These are phyloP conservation scores for Gerris buenoi DNA, from an alignment of 1,140 invertebrate genomes.

Conservation along the genomic window DNA sequence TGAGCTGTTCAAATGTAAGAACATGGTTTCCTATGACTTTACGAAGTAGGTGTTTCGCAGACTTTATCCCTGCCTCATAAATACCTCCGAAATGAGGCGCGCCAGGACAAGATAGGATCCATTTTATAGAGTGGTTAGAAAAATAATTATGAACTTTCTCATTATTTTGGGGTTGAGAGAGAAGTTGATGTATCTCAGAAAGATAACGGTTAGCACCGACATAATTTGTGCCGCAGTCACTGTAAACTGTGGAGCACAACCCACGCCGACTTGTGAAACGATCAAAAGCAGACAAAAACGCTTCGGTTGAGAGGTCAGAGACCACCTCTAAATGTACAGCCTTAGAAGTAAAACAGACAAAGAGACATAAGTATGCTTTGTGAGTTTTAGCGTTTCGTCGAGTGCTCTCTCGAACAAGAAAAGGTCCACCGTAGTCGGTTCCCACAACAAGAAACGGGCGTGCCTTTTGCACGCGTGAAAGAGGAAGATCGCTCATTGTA, in stretches of 20 bases:
- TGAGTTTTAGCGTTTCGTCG: constrained; percentile 9
- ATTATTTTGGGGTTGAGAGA: no score
- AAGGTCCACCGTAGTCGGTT: not conserved
- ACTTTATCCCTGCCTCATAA: no score
- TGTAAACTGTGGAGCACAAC: constrained; percentile 17
- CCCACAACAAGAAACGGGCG: constrained; percentile 17
- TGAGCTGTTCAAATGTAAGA: no score
- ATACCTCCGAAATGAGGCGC: no score
- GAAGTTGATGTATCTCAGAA: no score
- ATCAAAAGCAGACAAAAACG: constrained; percentile 19
- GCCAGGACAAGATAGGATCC: no score
- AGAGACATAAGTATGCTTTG: constrained; percentile 25
- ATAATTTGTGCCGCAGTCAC: constrained; percentile 25
- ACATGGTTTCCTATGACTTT: no score
- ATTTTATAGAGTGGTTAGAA: no score
- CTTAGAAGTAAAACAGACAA: constrained; percentile 21
- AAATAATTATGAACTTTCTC: no score
- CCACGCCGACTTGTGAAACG: constrained; percentile 17
- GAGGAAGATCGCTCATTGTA: constrained; percentile 21
- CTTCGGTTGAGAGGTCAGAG: constrained; percentile 17
- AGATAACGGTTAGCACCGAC: no score
- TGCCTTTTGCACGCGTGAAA: constrained; percentile 19
- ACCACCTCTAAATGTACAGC: constrained; percentile 25
- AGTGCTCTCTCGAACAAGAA: not conserved
- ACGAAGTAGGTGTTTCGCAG: no score